Conservation (phyloP, 2,113 vertebrate genomes). For the Sorex araneus region DNA sequence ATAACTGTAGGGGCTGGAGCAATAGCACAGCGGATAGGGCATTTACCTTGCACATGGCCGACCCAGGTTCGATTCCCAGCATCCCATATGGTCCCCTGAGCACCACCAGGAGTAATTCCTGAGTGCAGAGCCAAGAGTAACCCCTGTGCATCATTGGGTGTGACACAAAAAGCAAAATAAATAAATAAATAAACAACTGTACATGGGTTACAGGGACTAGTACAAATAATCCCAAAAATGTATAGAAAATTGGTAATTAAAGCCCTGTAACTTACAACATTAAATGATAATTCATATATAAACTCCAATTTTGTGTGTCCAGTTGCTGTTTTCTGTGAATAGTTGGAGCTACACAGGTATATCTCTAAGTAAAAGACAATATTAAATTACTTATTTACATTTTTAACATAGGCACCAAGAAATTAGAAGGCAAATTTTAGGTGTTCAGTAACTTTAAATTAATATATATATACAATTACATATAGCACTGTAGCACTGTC, state of each 20-base stretch:
- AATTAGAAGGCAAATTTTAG: neutral
- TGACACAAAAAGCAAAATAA: too few relatives aligned
- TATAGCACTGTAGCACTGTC: too few relatives aligned
- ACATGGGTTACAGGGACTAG: too few relatives aligned
- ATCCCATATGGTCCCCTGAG: too few relatives aligned
- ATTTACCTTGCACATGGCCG: too few relatives aligned
- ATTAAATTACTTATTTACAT: neutral
- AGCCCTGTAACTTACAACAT: neutral
- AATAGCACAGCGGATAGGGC: too few relatives aligned
- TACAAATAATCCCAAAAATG: neutral
- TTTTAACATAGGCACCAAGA: neutral
- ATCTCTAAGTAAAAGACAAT: neutral
- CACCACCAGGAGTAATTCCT: too few relatives aligned
- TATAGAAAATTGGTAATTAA: neutral
- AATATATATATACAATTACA: neutral
- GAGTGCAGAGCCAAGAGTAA: too few relatives aligned
- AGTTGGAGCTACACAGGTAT: neutral
- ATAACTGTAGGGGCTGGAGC: too few relatives aligned
- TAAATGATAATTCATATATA: neutral
- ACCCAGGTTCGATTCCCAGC: too few relatives aligned
- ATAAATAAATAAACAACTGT: too few relatives aligned
- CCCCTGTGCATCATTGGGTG: neutral
- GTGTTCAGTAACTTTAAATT: constrained; percentile 46
- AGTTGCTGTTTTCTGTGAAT: constrained; percentile 1
- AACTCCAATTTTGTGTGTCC: neutral